Conservation (phyloP, 1,140 invertebrate genomes). For the Tribolium madens region DNA sequence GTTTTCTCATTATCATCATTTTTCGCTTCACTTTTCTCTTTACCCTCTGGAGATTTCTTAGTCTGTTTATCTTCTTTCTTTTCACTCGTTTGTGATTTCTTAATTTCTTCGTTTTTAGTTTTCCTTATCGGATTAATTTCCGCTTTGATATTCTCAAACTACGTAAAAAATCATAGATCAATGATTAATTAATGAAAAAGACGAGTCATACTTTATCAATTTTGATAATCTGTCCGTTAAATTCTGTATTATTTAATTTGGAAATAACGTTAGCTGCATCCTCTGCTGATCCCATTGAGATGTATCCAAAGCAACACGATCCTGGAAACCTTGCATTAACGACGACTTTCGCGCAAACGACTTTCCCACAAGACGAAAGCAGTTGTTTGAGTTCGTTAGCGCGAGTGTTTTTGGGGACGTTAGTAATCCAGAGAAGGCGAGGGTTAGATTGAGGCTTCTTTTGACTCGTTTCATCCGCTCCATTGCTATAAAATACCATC, state of each 20-base stretch:
- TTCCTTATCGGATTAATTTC: slow-evolving; percentile 38
- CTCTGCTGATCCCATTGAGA: slow-evolving; percentile 90
- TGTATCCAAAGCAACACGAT: slow-evolving; percentile 93
- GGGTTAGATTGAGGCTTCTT: slow-evolving; percentile 58
- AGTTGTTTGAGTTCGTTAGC: slow-evolving; percentile 93
- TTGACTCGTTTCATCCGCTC: neutral
- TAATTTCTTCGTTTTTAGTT: slow-evolving; percentile 20
- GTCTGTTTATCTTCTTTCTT: slow-evolving; percentile 33
- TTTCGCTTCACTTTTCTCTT: slow-evolving; percentile 27
- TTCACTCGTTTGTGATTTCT: slow-evolving; percentile 19
- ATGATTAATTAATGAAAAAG: neutral
- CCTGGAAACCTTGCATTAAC: slow-evolving; percentile 93
- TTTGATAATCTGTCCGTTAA: slow-evolving; percentile 93
- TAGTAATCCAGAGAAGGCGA: slow-evolving; percentile 92
- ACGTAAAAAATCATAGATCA: slow-evolving; percentile 15
- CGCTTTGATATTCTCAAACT: slow-evolving; percentile 23
- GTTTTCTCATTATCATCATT: slow-evolving; percentile 29
- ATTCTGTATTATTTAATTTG: slow-evolving; percentile 88
- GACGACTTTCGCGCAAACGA: slow-evolving; percentile 95
- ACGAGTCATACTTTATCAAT: slow-evolving; percentile 81
- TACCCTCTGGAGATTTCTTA: slow-evolving; percentile 19
- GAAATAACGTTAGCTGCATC: slow-evolving; percentile 92
- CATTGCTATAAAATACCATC: slow-evolving; percentile 29
- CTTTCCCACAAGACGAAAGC: slow-evolving; percentile 94
- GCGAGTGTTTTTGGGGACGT: slow-evolving; percentile 87